phyloP scores from a whole-genome alignment of 2,888 invertebrate genomes.

The Hololepta plana region DNA sequence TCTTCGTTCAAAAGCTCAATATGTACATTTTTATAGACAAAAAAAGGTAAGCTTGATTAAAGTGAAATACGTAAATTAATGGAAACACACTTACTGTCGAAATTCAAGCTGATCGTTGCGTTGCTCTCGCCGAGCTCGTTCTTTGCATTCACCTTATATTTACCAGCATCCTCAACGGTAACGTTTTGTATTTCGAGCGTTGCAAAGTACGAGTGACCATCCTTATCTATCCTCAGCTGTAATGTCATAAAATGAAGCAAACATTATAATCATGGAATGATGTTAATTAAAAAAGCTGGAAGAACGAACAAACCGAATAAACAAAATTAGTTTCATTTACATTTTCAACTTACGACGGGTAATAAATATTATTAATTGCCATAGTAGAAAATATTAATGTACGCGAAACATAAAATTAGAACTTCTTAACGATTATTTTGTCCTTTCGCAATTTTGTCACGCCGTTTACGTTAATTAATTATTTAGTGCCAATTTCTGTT shows the following conservation, averaged over 20 bases:
- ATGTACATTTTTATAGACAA: constrained; percentile 2
- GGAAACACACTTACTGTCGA: constrained; percentile 73
- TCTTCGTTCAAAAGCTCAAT: too few relatives aligned
- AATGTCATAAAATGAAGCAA: constrained; percentile 14
- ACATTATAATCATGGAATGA: too few relatives aligned
- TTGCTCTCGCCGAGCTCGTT: constrained; percentile 96
- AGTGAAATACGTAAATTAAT: neutral
- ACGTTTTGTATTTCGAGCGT: constrained; percentile 86
- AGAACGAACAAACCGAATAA: too few relatives aligned
- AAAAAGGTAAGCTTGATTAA: constrained; percentile 3
- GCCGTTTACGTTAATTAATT: too few relatives aligned
- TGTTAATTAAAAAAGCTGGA: too few relatives aligned
- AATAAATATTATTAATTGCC: constrained; percentile 1
- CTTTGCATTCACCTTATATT: constrained; percentile 92
- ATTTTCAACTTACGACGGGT: constrained; percentile 1
- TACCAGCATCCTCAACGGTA: constrained; percentile 92
- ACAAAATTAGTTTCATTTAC: constrained; percentile 4
- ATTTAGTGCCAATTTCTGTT: too few relatives aligned
- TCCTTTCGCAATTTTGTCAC: too few relatives aligned
- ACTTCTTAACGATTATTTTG: too few relatives aligned
- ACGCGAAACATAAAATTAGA: too few relatives aligned
- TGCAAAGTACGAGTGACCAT: constrained; percentile 85
- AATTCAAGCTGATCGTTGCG: constrained; percentile 92
- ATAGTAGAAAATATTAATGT: too few relatives aligned
- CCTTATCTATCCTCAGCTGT: constrained; percentile 75